These are phyloP conservation scores for Catharus minimus DNA, from an alignment of 2,113 vertebrate species.

Conservation along the genomic window DNA sequence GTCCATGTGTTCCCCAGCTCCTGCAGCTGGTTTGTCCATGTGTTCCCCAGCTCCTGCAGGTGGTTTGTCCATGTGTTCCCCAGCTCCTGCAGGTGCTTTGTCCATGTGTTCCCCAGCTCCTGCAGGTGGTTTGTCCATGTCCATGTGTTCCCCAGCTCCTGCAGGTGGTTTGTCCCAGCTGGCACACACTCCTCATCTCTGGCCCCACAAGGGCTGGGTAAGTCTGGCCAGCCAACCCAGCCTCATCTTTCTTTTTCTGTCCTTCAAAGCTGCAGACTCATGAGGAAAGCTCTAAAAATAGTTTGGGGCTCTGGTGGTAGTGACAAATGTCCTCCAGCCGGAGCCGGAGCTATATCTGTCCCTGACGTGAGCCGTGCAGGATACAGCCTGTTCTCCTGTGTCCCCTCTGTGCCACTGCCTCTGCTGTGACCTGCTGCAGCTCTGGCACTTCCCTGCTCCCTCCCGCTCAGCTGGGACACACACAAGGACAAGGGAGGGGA, in stretches of 20 bases:
- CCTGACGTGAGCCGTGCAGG: neutral
- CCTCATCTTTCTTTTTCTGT: neutral
- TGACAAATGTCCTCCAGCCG: neutral
- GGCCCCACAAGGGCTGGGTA: fast-evolving
- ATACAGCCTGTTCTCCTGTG: neutral
- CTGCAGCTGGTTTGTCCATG: too few species aligned
- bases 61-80: fast-evolving
- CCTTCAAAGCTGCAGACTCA: constrained; percentile 4
- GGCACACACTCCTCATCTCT: neutral
- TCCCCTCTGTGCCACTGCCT: fast-evolving
- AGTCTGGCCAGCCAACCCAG: neutral
- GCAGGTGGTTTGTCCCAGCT: neutral
- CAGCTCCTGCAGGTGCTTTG: neutral
- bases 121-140: fast-evolving
- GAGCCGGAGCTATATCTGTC: neutral
- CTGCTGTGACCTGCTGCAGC: too few species aligned
- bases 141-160: neutral
- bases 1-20: fast-evolving
- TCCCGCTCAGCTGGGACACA: fast-evolving
- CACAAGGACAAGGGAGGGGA: fast-evolving
- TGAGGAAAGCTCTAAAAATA: constrained; percentile 45
- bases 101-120: fast-evolving
- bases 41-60: neutral
- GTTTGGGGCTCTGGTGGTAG: fast-evolving
- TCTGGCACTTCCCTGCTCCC: fast-evolving